These are phyloP conservation scores for Liolophura sinensis DNA, from an alignment of 1,140 invertebrate species.

Conservation along the genomic window DNA sequence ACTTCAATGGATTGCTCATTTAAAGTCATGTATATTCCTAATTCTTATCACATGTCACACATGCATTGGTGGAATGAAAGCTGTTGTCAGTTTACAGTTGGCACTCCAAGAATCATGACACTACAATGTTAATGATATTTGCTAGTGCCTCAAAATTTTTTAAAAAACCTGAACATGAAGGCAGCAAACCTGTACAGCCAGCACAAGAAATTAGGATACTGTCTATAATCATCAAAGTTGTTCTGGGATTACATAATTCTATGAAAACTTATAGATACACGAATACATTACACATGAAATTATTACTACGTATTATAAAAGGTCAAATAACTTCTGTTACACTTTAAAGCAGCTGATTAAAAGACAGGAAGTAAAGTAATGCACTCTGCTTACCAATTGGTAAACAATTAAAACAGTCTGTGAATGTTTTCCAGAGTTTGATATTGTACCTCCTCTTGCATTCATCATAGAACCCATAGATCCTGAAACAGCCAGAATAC, in stretches of 20 bases:
- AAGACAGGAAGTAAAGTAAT: slow-evolving; percentile 7
- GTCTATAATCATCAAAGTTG: not conserved
- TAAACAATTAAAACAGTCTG: slow-evolving; percentile 98
- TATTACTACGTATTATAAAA: not conserved
- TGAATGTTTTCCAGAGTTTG: slow-evolving; percentile 99
- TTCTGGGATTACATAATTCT: not conserved
- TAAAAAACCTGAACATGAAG: too few species aligned
- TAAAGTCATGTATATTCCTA: too few species aligned
- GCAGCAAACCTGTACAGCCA: too few species aligned
- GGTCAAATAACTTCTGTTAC: not conserved
- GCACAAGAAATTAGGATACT: not conserved
- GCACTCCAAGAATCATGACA: too few species aligned
- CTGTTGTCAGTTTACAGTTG: too few species aligned
- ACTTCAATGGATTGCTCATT: too few species aligned
- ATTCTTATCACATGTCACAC: too few species aligned
- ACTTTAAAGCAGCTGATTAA: not conserved
- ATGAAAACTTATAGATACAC: not conserved
- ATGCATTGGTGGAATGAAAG: too few species aligned
- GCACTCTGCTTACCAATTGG: slow-evolving; percentile 71
- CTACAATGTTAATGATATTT: too few species aligned
- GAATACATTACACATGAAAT: not conserved
- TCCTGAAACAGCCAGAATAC: slow-evolving; percentile 41
- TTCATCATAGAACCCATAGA: slow-evolving; percentile 65
- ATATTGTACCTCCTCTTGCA: slow-evolving; percentile 93
- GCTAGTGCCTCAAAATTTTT: too few species aligned